These are phyloP conservation scores for Poecilia velifera DNA, from an alignment of 2,797 vertebrate species.

Conservation along the genomic window DNA sequence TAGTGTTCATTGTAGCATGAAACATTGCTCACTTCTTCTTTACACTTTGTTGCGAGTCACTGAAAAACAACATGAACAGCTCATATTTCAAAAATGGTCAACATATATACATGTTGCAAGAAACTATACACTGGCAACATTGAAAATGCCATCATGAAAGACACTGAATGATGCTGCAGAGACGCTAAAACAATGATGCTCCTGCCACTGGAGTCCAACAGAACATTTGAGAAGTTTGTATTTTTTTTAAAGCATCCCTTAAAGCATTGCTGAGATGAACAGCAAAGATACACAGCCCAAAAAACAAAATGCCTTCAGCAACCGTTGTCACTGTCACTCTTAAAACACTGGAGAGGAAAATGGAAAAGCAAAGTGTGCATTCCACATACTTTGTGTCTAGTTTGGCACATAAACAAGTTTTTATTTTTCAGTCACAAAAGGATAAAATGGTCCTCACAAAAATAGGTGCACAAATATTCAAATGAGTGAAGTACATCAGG, in stretches of 20 bases:
- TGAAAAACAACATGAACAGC: background rate
- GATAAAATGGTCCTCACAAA: background rate
- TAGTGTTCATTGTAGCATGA: background rate
- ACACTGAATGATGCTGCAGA: background rate
- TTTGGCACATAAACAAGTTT: background rate
- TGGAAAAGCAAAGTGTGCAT: background rate
- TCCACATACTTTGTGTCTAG: background rate
- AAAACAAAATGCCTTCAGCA: slow-evolving; percentile 1
- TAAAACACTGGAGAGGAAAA: background rate
- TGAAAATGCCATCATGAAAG: background rate
- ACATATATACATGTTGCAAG: background rate
- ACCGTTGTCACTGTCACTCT: background rate
- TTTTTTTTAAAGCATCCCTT: background rate
- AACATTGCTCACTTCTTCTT: background rate
- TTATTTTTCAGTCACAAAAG: background rate
- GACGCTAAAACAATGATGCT: background rate
- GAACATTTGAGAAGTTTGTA: background rate
- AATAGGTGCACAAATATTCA: slow-evolving; percentile 18
- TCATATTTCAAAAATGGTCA: background rate
- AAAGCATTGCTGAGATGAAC: slow-evolving; percentile 1
- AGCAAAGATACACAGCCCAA: background rate
- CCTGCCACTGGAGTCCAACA: background rate
- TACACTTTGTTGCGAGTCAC: background rate
- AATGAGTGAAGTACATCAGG: slow-evolving; percentile 5
- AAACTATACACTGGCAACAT: background rate